Percentiles rank a stretch among this genome's conserved stretches.
Evolutionary conservation across 1,140 invertebrate species (phyloP).

Genomic region (Penaeus chinensis): DNA sequence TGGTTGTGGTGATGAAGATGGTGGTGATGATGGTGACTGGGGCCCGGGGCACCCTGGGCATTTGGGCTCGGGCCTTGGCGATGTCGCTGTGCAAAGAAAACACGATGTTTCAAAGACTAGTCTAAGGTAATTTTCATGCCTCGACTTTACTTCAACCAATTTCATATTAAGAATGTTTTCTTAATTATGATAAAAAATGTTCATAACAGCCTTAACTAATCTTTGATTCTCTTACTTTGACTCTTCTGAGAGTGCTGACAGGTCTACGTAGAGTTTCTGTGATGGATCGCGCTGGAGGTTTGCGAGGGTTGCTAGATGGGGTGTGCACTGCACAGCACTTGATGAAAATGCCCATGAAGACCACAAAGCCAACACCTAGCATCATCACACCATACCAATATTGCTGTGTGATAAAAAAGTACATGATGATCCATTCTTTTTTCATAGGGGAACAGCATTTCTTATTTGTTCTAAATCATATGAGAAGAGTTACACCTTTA

Average conservation of each 20-base stretch:
- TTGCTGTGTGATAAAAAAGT: slow-evolving; percentile 73
- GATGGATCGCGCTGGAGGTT: slow-evolving; percentile 84
- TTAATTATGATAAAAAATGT: neutral
- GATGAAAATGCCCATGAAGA: slow-evolving; percentile 98
- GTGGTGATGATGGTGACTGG: slow-evolving; percentile 41
- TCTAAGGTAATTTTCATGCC: neutral
- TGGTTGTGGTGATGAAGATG: slow-evolving; percentile 48
- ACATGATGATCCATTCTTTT: neutral
- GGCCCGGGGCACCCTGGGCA: slow-evolving; percentile 26
- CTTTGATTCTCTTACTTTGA: slow-evolving; percentile 44
- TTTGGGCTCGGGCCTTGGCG: slow-evolving; percentile 43
- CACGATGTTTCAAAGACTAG: slow-evolving; percentile 38
- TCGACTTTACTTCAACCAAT: neutral
- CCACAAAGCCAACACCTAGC: slow-evolving; percentile 89
- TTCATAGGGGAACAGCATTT: too few species aligned
- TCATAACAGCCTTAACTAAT: too few species aligned
- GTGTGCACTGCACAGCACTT: slow-evolving; percentile 99
- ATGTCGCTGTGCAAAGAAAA: slow-evolving; percentile 59
- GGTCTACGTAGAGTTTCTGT: slow-evolving; percentile 88
- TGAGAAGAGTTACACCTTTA: neutral
- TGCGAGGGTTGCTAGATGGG: slow-evolving; percentile 95
- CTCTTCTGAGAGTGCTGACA: slow-evolving; percentile 81
- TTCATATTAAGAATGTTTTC: neutral
- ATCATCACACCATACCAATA: slow-evolving; percentile 97
- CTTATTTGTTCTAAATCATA: too few species aligned